These are phyloP conservation scores for Holocentrus rufus DNA, from an alignment of 2,797 vertebrate species.

Conservation along the genomic window DNA sequence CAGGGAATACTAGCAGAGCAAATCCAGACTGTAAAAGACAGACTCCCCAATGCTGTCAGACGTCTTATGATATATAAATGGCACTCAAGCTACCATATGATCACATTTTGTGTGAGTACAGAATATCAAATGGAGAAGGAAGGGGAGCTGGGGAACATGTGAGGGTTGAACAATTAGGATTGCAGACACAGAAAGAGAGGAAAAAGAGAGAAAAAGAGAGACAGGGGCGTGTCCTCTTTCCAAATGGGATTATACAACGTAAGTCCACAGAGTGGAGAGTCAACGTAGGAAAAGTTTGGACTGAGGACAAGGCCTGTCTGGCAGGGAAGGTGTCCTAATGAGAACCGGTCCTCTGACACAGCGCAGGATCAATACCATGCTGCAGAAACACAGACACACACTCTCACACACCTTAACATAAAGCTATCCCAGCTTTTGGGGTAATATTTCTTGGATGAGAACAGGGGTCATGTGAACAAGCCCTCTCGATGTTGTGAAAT, in stretches of 20 bases:
- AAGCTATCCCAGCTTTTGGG: conserved; percentile 33
- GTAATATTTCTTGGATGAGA: conserved; percentile 22
- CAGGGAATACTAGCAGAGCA: conserved; percentile 21
- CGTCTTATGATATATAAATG: conserved; percentile 31
- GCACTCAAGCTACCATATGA: conserved; percentile 42
- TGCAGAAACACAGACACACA: neutral
- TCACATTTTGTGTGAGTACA: conserved; percentile 24
- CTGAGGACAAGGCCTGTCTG: conserved; percentile 51
- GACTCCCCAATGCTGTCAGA: conserved; percentile 30
- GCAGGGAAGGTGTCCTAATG: conserved; percentile 50
- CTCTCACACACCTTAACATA: neutral
- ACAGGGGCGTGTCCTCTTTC: conserved; percentile 39
- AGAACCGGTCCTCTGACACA: conserved; percentile 39
- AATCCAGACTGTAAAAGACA: conserved; percentile 16
- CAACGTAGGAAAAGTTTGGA: conserved; percentile 59
- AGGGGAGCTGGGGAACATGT: conserved; percentile 63
- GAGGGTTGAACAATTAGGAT: conserved; percentile 62
- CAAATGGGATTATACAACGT: conserved; percentile 74
- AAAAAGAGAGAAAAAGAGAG: conserved; percentile 20
- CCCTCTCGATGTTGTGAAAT: conserved; percentile 38
- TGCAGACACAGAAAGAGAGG: conserved; percentile 49
- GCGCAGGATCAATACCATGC: conserved; percentile 28
- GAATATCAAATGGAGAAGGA: conserved; percentile 46
- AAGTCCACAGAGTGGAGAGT: conserved; percentile 65
- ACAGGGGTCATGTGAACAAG: conserved; percentile 32